Base-by-base conservation (phyloP, 2,113 vertebrate genomes). In the Perca fluviatilis region DNA sequence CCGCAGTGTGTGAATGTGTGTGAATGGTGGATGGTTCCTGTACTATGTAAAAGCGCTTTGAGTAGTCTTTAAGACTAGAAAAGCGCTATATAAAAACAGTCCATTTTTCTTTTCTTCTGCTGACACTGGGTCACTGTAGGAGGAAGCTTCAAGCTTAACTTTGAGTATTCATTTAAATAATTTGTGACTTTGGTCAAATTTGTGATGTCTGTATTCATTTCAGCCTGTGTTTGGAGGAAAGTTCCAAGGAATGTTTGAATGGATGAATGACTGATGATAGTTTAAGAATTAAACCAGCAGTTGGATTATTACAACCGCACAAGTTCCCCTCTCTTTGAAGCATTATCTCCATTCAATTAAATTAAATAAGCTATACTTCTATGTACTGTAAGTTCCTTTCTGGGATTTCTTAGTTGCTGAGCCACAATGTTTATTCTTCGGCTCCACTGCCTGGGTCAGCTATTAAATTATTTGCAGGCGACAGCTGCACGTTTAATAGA, bases 401-500 rank as follows among this genome's bases (percentile, higher is more conserved):
- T 15, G 62, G 40, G 53, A n/a, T 80, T 85, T 73, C 30, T n/a
- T 19, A 21, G 13, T 66, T 61, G 30, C 33, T 82, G 27, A 19
- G 49, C 30, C 56, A 21, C 53, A 58, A 25, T 76, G 61, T 86
- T 74, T 61, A 85, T 66, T 46, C 58, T 67, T 68, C 18, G n/a
- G 36, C 23, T 56, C 1, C 63, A 25, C 58, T 36, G 43, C 58
- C 57, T 50, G 30, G 70, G 49, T 74, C 78, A 63, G 60, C 46
- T 74, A 79, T 83, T 77, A 65, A 70, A 70, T 40, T 25, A 60
- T 43, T n/a, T 54, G 51, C 21, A 63, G 64, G 30, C 3, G 1
- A 36, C 54, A 86, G 63, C 75, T 83, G 66, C 47, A 68, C 60
- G 46, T 47, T 53, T 66, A 88, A 82, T 77, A 64, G 60, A 80